Evolutionary conservation across 2,888 invertebrate species (phyloP).

Genomic region (Galerucella calmariensis): DNA sequence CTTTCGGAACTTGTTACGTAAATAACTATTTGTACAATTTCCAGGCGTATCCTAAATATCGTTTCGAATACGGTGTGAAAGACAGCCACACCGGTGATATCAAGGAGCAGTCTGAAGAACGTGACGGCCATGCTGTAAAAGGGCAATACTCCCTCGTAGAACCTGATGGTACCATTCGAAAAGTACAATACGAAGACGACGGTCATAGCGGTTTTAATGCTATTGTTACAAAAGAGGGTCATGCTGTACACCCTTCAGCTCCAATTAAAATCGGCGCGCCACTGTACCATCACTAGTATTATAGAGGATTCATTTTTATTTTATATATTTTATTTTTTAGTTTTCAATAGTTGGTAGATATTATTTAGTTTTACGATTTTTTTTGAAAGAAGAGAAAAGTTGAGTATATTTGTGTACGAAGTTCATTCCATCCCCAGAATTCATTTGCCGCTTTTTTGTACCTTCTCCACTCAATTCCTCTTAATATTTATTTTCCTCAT

Average conservation of each 20-base stretch:
- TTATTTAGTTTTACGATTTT: not conserved
- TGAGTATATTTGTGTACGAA: no score
- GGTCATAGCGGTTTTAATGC: slow-evolving; percentile 70
- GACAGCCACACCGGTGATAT: slow-evolving; percentile 80
- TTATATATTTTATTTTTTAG: no score
- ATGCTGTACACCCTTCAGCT: slow-evolving; percentile 67
- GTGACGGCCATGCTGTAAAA: slow-evolving; percentile 79
- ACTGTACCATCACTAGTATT: slow-evolving; percentile 23
- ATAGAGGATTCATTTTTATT: not conserved
- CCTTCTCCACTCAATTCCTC: no score
- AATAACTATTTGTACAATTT: slow-evolving; percentile 32
- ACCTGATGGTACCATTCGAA: slow-evolving; percentile 73
- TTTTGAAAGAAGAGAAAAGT: not conserved
- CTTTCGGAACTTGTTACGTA: no score
- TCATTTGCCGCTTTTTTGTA: no score
- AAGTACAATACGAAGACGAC: slow-evolving; percentile 75
- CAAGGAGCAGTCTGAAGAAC: slow-evolving; percentile 76
- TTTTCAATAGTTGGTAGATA: not conserved
- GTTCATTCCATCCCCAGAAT: no score
- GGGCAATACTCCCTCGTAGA: slow-evolving; percentile 77
- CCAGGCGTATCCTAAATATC: slow-evolving; percentile 76
- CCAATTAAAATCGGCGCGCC: slow-evolving; percentile 46
- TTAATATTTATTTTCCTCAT: no score
- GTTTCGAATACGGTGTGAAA: slow-evolving; percentile 77
- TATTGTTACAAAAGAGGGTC: slow-evolving; percentile 70